Conservation (phyloP, 2,113 vertebrate genomes). For the Phoenicopterus ruber region DNA sequence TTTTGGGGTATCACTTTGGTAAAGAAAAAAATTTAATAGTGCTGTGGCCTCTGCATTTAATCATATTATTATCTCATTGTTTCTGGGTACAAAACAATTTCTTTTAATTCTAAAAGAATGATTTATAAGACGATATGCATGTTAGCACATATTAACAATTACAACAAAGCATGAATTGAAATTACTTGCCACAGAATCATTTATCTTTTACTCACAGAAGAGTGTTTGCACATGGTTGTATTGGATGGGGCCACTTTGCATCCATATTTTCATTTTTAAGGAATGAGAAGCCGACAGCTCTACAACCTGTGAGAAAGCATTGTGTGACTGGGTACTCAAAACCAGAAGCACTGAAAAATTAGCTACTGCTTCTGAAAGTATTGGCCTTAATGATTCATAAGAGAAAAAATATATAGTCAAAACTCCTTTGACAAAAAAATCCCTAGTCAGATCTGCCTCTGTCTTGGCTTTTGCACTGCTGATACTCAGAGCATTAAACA, state of each 20-base stretch:
- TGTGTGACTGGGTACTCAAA: background rate
- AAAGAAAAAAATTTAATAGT: background rate
- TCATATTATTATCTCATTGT: background rate
- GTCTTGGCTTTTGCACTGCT: conserved; percentile 31
- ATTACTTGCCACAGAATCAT: conserved; percentile 12
- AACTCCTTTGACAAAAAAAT: conserved; percentile 38
- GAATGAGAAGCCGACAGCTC: background rate
- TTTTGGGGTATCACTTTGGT: background rate
- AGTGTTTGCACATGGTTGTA: background rate
- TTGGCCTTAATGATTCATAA: background rate
- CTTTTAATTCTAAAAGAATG: conserved; percentile 48
- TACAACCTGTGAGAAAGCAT: background rate
- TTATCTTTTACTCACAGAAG: conserved; percentile 31
- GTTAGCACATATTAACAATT: conserved; percentile 47
- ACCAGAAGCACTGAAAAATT: background rate
- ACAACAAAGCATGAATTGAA: conserved; percentile 37
- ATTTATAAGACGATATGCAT: conserved; percentile 50
- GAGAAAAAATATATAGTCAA: background rate
- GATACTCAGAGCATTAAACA: conserved; percentile 44
- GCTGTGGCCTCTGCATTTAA: background rate
- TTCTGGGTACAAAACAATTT: conserved; percentile 3
- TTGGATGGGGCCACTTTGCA: background rate
- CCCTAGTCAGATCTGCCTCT: conserved; percentile 22
- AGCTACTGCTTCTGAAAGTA: background rate
- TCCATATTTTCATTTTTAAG: conserved; percentile 1